Evolutionary conservation across 53 echinoderm and acorn worm genomes (phyloP).

Genomic region (Mesocentrotus franciscanus): DNA sequence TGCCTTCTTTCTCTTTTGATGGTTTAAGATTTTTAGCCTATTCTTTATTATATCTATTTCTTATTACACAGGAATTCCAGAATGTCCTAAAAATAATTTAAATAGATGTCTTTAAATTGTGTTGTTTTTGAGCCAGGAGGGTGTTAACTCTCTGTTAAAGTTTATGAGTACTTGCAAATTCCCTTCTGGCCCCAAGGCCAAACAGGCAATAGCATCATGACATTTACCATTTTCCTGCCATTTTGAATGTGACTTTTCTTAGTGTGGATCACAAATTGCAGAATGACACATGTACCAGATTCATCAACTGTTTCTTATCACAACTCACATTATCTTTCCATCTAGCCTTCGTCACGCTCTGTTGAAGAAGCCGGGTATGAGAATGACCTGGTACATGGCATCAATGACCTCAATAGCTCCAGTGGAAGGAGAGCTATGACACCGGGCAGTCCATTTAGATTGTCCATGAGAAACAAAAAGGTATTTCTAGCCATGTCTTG

Average conservation of each 20-base stretch:
- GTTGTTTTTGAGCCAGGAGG: too few species aligned
- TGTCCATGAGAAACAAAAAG: slow-evolving; percentile 4
- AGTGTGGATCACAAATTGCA: too few species aligned
- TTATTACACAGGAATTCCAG: too few species aligned
- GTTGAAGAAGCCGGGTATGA: not conserved
- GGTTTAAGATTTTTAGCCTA: too few species aligned
- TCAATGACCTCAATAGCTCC: slow-evolving; percentile 55
- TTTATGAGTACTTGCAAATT: too few species aligned
- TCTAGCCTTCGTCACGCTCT: not conserved
- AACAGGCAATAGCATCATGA: not conserved
- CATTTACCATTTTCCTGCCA: not conserved
- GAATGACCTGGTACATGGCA: not conserved
- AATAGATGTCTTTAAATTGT: too few species aligned
- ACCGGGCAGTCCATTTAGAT: slow-evolving; percentile 4
- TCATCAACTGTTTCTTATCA: not conserved
- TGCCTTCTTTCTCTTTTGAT: too few species aligned
- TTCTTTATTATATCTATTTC: too few species aligned
- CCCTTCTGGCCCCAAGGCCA: too few species aligned
- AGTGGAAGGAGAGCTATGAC: slow-evolving; percentile 31
- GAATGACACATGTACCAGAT: not conserved
- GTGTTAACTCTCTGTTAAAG: too few species aligned
- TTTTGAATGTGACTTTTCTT: too few species aligned
- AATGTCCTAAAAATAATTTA: too few species aligned
- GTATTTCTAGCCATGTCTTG: not conserved
- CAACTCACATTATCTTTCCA: not conserved